phyloP scores from a whole-genome alignment of 2,888 invertebrate species.

The Cephus pygmeus region DNA sequence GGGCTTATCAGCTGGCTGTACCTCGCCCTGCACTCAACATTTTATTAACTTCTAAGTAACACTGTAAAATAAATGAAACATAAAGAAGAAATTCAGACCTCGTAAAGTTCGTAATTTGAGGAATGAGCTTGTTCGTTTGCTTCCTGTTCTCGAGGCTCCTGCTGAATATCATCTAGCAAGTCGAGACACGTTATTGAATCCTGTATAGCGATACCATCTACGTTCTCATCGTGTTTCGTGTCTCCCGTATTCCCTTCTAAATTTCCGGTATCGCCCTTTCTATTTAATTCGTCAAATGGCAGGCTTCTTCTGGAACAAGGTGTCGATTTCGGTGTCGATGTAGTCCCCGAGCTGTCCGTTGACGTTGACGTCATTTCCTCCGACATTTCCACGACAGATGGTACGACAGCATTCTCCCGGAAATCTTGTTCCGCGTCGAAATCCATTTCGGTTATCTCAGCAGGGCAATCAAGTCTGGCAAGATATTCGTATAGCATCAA shows the following conservation, averaged over 20 bases:
- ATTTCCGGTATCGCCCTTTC: not conserved
- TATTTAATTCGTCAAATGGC: not conserved
- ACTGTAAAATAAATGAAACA: not conserved
- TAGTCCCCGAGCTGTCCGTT: not conserved
- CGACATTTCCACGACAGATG: not conserved
- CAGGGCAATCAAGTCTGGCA: constrained; percentile 50
- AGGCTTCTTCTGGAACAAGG: not conserved
- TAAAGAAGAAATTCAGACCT: not conserved
- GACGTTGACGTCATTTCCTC: not conserved
- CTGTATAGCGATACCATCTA: not conserved
- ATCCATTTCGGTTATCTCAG: constrained; percentile 3
- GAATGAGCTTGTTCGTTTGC: not conserved
- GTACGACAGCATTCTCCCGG: not conserved
- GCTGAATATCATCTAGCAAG: not conserved
- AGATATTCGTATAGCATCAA: constrained; percentile 65
- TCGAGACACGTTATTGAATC: not conserved
- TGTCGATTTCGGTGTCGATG: not conserved
- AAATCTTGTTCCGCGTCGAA: not conserved
- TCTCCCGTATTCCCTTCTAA: not conserved
- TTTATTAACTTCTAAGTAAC: not conserved
- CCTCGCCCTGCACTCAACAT: not conserved
- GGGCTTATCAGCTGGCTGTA: not conserved
- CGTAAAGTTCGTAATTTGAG: not conserved
- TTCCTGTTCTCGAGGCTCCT: not conserved
- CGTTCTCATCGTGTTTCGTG: not conserved